Evolutionary conservation across 2,113 vertebrate species (phyloP).

Genomic region (Clarias batrachus): DNA sequence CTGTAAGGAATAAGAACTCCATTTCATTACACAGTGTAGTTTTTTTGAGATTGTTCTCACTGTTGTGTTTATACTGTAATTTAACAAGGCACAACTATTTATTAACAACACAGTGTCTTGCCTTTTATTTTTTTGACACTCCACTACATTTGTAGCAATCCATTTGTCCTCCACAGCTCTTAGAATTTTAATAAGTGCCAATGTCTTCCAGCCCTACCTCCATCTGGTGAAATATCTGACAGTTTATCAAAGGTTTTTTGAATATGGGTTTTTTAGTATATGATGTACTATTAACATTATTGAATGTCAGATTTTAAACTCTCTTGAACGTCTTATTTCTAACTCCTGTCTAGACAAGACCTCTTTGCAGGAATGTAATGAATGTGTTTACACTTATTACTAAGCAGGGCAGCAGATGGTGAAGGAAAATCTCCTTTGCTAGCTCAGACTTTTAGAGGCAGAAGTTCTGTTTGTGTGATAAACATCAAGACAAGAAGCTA

Average conservation of each 20-base stretch:
- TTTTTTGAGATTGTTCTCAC: slow-evolving; percentile 5
- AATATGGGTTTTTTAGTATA: background rate
- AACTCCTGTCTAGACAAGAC: background rate
- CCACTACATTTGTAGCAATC: slow-evolving; percentile 30
- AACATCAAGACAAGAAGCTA: background rate
- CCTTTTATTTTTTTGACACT: slow-evolving; percentile 14
- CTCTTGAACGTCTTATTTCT: background rate
- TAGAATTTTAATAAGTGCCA: slow-evolving; percentile 38
- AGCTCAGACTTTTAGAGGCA: background rate
- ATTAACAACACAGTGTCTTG: slow-evolving; percentile 20
- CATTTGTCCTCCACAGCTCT: slow-evolving; percentile 6
- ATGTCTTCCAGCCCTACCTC: slow-evolving; percentile 47
- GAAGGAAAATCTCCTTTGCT: background rate
- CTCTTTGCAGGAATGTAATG: background rate
- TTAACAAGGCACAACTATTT: slow-evolving; percentile 30
- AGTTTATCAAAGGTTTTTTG: slow-evolving; percentile 3
- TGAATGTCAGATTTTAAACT: background rate
- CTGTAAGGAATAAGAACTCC: background rate
- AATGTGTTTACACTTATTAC: background rate
- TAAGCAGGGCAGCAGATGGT: no score
- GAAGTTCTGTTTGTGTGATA: background rate
- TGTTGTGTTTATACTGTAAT: slow-evolving; percentile 21
- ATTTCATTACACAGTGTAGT: slow-evolving; percentile 8
- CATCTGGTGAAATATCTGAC: slow-evolving; percentile 14
- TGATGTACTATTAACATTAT: background rate